Base-by-base conservation (phyloP, 2,797 vertebrate genomes). In the Enteromius radiatus region DNA sequence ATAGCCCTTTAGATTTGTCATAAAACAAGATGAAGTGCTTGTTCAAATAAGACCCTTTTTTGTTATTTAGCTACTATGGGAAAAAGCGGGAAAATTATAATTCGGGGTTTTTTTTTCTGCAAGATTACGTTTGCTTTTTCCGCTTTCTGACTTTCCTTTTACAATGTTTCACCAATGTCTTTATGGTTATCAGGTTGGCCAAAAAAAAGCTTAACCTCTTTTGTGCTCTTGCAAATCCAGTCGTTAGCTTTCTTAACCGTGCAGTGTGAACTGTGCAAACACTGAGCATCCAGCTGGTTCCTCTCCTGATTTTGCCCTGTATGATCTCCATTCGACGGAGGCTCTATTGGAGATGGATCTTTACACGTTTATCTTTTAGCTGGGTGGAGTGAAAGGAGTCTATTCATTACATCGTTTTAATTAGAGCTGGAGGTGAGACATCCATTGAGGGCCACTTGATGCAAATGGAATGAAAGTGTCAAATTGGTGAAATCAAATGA, bases 401-500 rank as follows among this genome's bases (percentile, higher is more conserved):
- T 80, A 74, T 88, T 88, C 82, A 88, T 45, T 45, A 54, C 84
- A 84, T 79, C 41, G 76, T 81, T 84, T 88, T 82, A 87, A 88
- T 85, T 82, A 76, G 83, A 87, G 83, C 63, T 52, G 56, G 67
- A 86, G 76, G 76, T 83, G 84, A 88, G 81, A 63, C 26, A 71
- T 67, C 59, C n/a, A 54, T 73, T 64, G 82, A 86, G 81, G 81
- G 80, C 79, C 87, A 88, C 83, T 86, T 88, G 78, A 80, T 74
- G 84, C 76, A 85, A 74, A 79, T 23, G 61, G 49, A 70, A 19
- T 77, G 36, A 86, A 88, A 80, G 84, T 81, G 11, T 67, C 77
- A 69, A 68, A 76, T 43, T 36, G 73, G 81, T 69, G 33, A 28
- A 70, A 81, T 81, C 73, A 76, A 49, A 80, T 77, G 31, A 82